phyloP scores from a whole-genome alignment of 2,888 invertebrate species.

The Drosophila lacicola region DNA sequence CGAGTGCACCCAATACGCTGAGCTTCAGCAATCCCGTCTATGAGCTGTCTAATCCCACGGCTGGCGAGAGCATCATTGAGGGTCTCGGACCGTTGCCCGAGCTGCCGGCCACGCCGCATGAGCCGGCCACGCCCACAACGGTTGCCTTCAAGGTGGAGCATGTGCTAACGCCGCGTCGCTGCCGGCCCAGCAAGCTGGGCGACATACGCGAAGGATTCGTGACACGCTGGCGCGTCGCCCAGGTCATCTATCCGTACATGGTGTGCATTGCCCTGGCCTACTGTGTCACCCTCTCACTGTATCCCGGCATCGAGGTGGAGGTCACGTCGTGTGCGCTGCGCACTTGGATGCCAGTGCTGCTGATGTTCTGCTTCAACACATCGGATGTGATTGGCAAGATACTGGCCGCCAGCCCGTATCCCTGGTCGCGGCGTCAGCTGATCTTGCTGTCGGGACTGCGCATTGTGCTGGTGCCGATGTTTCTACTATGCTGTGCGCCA shows the following conservation, averaged over 20 bases:
- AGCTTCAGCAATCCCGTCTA: conserved; percentile 94
- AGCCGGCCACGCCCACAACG: conserved; percentile 81
- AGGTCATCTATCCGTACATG: conserved; percentile 95
- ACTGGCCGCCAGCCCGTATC: conserved; percentile 91
- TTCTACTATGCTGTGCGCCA: conserved; percentile 93
- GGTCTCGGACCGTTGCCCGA: conserved; percentile 83
- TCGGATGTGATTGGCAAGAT: conserved; percentile 92
- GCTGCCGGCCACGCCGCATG: conserved; percentile 82
- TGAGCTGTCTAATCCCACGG: conserved; percentile 89
- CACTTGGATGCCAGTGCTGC: conserved; percentile 95
- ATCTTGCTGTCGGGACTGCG: conserved; percentile 91
- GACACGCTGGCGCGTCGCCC: conserved; percentile 92
- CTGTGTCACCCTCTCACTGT: conserved; percentile 94
- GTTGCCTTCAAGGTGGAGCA: conserved; percentile 85
- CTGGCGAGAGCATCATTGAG: conserved; percentile 86
- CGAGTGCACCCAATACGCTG: conserved; percentile 87
- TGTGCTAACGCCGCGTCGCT: conserved; percentile 83
- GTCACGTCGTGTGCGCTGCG: conserved; percentile 93
- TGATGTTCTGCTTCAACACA: conserved; percentile 95
- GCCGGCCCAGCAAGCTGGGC: conserved; percentile 82
- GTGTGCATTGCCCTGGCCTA: conserved; percentile 94
- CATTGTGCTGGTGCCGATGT: conserved; percentile 91
- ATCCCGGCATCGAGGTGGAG: conserved; percentile 96
- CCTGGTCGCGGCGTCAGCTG: conserved; percentile 93
- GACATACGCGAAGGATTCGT: conserved; percentile 84